These are phyloP conservation scores for Tipula lateralis DNA, from an alignment of 2,888 invertebrate genomes.

Conservation along the genomic window DNA sequence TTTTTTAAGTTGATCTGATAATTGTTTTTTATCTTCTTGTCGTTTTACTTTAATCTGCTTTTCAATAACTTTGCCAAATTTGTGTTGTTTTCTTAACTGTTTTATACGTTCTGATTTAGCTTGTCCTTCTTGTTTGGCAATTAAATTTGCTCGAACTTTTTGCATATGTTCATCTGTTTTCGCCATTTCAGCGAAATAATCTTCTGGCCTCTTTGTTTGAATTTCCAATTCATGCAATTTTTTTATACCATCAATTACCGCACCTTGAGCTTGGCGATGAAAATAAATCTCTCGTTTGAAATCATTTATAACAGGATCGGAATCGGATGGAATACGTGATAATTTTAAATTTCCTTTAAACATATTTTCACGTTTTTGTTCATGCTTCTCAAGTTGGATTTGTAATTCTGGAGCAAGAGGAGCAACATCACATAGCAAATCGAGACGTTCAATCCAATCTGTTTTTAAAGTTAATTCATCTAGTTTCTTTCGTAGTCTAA, in stretches of 20 bases:
- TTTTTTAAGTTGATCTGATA: slow-evolving; percentile 89
- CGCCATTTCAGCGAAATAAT: slow-evolving; percentile 99
- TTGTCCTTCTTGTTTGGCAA: slow-evolving; percentile 78
- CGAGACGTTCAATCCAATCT: slow-evolving; percentile 83
- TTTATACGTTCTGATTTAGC: slow-evolving; percentile 86
- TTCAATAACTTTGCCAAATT: slow-evolving; percentile 87
- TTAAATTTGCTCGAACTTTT: slow-evolving; percentile 76
- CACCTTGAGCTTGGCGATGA: slow-evolving; percentile 80
- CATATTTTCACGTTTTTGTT: slow-evolving; percentile 61
- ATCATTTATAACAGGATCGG: slow-evolving; percentile 82
- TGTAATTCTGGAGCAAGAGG: slow-evolving; percentile 81
- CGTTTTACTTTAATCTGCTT: slow-evolving; percentile 78
- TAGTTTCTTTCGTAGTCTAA: slow-evolving; percentile 66
- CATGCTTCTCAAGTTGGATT: slow-evolving; percentile 69
- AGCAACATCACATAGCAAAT: slow-evolving; percentile 70
- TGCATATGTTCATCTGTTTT: slow-evolving; percentile 98
- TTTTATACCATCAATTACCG: slow-evolving; percentile 75
- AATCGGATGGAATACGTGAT: slow-evolving; percentile 57
- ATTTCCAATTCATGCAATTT: slow-evolving; percentile 70
- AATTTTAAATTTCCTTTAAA: slow-evolving; percentile 67
- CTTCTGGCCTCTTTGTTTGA: slow-evolving; percentile 80
- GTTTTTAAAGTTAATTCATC: slow-evolving; percentile 65
- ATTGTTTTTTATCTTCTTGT: slow-evolving; percentile 84
- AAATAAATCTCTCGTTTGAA: slow-evolving; percentile 86
- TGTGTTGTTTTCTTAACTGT: slow-evolving; percentile 83